Percentiles rank a stretch among this genome's conserved stretches.
Evolutionary conservation across 2,888 invertebrate genomes (phyloP).

Genomic region (Ditula angustiorana): DNA sequence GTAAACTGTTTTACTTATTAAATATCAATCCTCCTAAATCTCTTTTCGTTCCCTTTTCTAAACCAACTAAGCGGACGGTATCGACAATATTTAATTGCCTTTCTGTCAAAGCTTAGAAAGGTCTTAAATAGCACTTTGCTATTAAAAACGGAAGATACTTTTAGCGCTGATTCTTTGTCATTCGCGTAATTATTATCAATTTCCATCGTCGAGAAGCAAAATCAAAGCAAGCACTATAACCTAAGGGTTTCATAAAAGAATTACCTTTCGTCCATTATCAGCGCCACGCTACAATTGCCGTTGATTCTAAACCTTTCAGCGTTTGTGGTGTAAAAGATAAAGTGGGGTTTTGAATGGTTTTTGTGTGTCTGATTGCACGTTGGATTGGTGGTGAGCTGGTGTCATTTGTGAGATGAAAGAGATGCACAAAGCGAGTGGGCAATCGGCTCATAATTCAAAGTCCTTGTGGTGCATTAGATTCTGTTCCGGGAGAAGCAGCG

Average conservation of each 20-base stretch:
- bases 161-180: constrained; percentile 2
- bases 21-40: no score
- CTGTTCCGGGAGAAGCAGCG: constrained; percentile 56
- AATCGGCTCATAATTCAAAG: constrained; percentile 74
- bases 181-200: constrained; percentile 35
- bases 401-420: constrained; percentile 69
- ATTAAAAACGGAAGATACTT: constrained; percentile 4
- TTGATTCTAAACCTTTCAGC: constrained; percentile 22
- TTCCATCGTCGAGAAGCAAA: constrained; percentile 31
- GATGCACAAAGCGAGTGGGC: constrained; percentile 78
- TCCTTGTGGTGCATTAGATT: constrained; percentile 69
- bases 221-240: constrained; percentile 28
- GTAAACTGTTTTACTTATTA: no score
- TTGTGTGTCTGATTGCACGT: constrained; percentile 44
- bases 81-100: neutral
- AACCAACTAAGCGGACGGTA: no score
- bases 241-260: constrained; percentile 18
- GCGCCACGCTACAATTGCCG: neutral
- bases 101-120: neutral
- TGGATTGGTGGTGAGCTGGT: constrained; percentile 61
- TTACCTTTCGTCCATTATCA: constrained; percentile 34
- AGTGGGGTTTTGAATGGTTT: constrained; percentile 49
- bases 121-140: constrained; percentile 11
- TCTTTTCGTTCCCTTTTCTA: no score
- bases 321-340: constrained; percentile 29